Evolutionary conservation across 2,888 invertebrate genomes (phyloP).

Genomic region (Caenorhabditis sp.): DNA sequence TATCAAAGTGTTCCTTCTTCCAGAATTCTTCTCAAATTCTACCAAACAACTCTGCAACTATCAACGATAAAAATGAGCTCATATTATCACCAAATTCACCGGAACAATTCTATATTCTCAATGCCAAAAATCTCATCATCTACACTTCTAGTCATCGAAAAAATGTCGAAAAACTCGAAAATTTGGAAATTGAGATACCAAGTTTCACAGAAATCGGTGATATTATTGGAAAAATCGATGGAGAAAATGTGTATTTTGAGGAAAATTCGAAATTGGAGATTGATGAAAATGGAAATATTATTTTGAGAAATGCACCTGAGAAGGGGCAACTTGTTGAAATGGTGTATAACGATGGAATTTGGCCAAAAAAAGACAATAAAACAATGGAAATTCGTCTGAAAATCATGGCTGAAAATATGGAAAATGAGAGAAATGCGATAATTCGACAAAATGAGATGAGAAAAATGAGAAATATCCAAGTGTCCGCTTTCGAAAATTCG

Average conservation of each 20-base stretch:
- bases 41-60: background rate
- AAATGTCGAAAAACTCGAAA: conserved; percentile 13
- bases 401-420: background rate
- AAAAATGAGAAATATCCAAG: background rate
- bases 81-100: too few relatives aligned
- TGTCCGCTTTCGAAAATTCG: background rate
- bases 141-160: conserved; percentile 12
- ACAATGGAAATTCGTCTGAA: conserved; percentile 1
- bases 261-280: background rate
- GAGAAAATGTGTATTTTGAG: background rate
- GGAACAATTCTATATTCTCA: background rate
- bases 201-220: background rate
- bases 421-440: background rate
- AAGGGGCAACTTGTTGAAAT: conserved; percentile 7
- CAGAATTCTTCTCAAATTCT: background rate
- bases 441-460: background rate
- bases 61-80: background rate
- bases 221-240: background rate
- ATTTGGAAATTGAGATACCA: conserved; percentile 1
- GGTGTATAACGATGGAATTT: conserved; percentile 22
- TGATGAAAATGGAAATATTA: conserved; percentile 1
- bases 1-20: background rate
- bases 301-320: background rate
- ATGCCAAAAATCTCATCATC: conserved; percentile 6
- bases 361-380: conserved; percentile 16